Base-by-base conservation (phyloP, 2,888 invertebrate species). In the Cryptocephalus primarius region DNA sequence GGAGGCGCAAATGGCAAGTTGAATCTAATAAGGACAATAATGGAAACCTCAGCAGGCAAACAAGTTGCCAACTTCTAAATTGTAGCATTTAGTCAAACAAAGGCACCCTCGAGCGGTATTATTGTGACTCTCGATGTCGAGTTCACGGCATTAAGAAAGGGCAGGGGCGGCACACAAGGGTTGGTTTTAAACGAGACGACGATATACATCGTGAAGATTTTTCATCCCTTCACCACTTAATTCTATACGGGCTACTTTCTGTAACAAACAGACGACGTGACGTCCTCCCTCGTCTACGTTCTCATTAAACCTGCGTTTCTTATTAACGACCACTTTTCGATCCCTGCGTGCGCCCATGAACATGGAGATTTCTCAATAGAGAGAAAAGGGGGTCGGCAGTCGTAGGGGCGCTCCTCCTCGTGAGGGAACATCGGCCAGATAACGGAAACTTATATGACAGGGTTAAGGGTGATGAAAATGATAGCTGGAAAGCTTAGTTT, bases 371-470 rank as follows among this genome's bases (percentile, higher is more conserved):
- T 50, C 48, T 13, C 36, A 32, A 43, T 41, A 45, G 48, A 49
- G n/a, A 36, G 12, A 36, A 12, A 12, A 2, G 12, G 12, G 36
- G 42, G 11, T n/a, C 14, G 22, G 11, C 13, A 43, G 38, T 48
- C 44, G 48, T 43, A 44, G 49, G 48, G 47, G 46, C 45, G 48
- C 41, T 46, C 43, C 40, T 46, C 42, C 9, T 12, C 22, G 12
- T 47, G 48, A 53, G 52, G 51, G 52, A 49, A 49, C 48, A 48
- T 44, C 51, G 51, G 55, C 57, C 55, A 67, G 68, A 68, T 68
- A 68, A 68, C 66, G 66, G 64, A 68, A 69, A 70, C 70, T 70
- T 70, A 69, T 70, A 70, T 69, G 69, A 69, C 70, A 68, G 69
- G 70, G 69, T 69, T 68, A 68, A 69, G 69, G 68, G 69, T 69